These are phyloP conservation scores for Ecliptopera silaceata DNA, from an alignment of 2,888 invertebrate species.

Conservation along the genomic window DNA sequence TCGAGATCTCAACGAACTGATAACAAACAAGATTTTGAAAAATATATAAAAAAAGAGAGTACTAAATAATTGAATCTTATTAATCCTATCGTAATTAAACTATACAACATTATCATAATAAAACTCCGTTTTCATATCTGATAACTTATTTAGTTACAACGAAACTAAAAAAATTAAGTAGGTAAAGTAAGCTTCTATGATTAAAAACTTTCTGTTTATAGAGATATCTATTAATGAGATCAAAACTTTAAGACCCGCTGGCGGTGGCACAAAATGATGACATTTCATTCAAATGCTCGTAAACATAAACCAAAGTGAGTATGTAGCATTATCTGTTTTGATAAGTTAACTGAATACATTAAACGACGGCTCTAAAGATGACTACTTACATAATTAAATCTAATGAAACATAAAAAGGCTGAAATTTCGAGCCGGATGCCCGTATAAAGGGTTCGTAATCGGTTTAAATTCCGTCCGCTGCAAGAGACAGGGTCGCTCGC, in stretches of 20 bases:
- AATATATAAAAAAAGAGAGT: no score
- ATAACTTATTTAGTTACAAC: no score
- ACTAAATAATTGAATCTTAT: no score
- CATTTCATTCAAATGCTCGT: constrained; percentile 52
- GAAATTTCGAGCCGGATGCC: constrained; percentile 40
- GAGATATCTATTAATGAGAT: constrained; percentile 25
- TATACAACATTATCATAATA: no score
- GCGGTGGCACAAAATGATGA: constrained; percentile 51
- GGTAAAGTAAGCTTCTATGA: no score
- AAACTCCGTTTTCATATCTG: no score
- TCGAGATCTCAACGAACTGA: no score
- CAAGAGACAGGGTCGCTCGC: constrained; percentile 41
- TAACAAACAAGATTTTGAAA: no score
- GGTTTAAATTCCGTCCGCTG: constrained; percentile 53
- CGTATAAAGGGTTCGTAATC: constrained; percentile 53
- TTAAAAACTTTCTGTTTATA: no score
- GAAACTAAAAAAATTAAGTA: no score
- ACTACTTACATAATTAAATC: constrained; percentile 45
- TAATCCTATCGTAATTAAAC: no score
- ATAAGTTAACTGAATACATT: constrained; percentile 39
- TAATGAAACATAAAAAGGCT: constrained; percentile 40
- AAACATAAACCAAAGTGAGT: constrained; percentile 43
- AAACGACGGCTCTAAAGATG: constrained; percentile 37
- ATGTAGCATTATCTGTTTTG: constrained; percentile 34
- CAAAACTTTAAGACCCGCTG: constrained; percentile 45